Percentiles rank a stretch among this genome's conserved stretches.
These are phyloP conservation scores for Cinara cedri DNA, from an alignment of 2,888 invertebrate species.

Conservation along the genomic window DNA sequence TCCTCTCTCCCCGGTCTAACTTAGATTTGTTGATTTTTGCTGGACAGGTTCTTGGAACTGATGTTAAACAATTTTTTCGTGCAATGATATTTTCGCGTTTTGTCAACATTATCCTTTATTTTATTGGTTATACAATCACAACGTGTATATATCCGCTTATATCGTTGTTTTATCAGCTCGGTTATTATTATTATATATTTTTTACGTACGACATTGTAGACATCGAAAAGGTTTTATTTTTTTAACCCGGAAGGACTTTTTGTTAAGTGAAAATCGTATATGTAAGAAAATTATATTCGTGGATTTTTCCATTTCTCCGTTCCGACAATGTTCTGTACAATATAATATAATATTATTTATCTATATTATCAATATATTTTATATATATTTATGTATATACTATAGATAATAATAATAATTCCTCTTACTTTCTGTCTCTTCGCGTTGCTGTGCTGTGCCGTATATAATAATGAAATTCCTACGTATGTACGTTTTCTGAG, in stretches of 20 bases:
- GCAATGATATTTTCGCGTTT: background rate
- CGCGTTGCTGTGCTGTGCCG: background rate
- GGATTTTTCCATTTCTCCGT: background rate
- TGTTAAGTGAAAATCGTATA: constrained; percentile 7
- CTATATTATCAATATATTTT: too few species aligned
- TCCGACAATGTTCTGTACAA: background rate
- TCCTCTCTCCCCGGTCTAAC: too few species aligned
- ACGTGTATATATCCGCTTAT: background rate
- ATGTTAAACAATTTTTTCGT: too few species aligned
- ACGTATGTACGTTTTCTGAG: background rate
- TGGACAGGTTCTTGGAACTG: too few species aligned
- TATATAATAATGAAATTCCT: constrained; percentile 49
- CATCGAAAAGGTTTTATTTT: background rate
- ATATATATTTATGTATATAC: constrained; percentile 2
- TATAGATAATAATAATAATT: constrained; percentile 5
- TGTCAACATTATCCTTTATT: background rate
- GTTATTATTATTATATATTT: background rate
- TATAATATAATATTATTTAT: too few species aligned
- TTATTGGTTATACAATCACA: too few species aligned
- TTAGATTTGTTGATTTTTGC: too few species aligned
- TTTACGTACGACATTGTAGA: background rate
- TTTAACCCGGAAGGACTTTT: too few species aligned
- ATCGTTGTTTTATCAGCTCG: background rate
- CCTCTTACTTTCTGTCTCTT: constrained; percentile 1
- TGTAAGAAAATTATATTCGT: background rate